Base-by-base conservation (phyloP, 2,113 vertebrate species). In the Hystrix cristata region DNA sequence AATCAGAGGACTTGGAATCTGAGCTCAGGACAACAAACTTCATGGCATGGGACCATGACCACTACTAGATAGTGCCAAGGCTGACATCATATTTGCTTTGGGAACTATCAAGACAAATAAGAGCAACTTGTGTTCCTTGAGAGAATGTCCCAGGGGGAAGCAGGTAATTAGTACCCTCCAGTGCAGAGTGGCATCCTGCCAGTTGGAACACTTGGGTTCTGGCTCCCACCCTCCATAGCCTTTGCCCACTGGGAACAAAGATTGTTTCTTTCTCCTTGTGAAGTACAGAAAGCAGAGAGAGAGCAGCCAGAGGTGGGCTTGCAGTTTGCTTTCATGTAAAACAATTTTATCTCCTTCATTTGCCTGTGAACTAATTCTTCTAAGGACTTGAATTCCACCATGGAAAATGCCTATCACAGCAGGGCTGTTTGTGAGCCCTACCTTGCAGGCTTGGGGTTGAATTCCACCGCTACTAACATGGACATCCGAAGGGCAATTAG, bases 181-280 rank as follows among this genome's bases (percentile, higher is more conserved):
- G 25, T 18, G 23, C 64, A 27, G 62, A 60, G 60, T 0, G 5
- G 27, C 15, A 16, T 3, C 25, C 92, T 4, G 7, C 11, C 57
- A 59, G 38, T 0, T 9, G 57, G 55, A 15, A 5, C 69, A 29
- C 4, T 4, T 18, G 7, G 55, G 19, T 18, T 72, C 65, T 76
- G 43, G 10, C 15, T 76, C 25, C 23, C 12, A 16, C 3, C 0
- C 0, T 10, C 31, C 11, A 5, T 0, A 25, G 29, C 5, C 19
- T 79, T 12, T n/a, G 8, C 53, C 23, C 55, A 64, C 27, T 21
- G 76, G 19, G 19, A 3, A 11, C 10, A 1, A 18, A 3, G 7
- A 6, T 69, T 10, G 43, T 29, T 76, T 76, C 31, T 25, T 79
- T 79, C 46, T n/a, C 76, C n/a, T 11, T 16, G 18, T 10, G 27